These are phyloP conservation scores for Morinoia aosen DNA, from an alignment of 2,888 invertebrate genomes.

Conservation along the genomic window DNA sequence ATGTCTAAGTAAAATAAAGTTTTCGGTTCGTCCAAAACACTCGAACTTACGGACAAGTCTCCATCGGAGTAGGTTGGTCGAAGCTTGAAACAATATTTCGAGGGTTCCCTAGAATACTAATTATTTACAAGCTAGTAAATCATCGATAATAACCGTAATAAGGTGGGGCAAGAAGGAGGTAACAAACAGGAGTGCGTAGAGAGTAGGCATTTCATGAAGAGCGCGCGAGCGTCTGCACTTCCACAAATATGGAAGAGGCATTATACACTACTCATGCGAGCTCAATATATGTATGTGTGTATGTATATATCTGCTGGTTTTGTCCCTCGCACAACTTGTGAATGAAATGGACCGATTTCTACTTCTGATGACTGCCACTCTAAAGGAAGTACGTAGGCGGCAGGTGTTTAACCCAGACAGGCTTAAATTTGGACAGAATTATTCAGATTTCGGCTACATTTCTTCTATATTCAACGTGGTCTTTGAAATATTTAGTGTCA, in stretches of 20 bases:
- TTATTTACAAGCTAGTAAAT: constrained; percentile 12
- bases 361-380: neutral
- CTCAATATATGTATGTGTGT: neutral
- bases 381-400: neutral
- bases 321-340: neutral
- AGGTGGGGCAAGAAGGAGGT: neutral
- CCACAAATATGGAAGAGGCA: neutral
- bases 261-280: neutral
- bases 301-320: neutral
- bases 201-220: neutral
- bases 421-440: neutral
- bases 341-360: too few relatives aligned
- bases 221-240: neutral
- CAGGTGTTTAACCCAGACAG: neutral
- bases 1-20: constrained; percentile 19
- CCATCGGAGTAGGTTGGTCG: neutral
- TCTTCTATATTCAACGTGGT: too few relatives aligned
- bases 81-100: constrained; percentile 15
- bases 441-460: neutral
- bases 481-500: too few relatives aligned
- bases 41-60: neutral
- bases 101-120: neutral
- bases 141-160: neutral
- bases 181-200: constrained; percentile 3
- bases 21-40: constrained; percentile 7